Percentiles rank a stretch among this genome's conserved stretches.
Conservation (phyloP, 1,140 invertebrate species). For the Calephelis virginiensis region DNA sequence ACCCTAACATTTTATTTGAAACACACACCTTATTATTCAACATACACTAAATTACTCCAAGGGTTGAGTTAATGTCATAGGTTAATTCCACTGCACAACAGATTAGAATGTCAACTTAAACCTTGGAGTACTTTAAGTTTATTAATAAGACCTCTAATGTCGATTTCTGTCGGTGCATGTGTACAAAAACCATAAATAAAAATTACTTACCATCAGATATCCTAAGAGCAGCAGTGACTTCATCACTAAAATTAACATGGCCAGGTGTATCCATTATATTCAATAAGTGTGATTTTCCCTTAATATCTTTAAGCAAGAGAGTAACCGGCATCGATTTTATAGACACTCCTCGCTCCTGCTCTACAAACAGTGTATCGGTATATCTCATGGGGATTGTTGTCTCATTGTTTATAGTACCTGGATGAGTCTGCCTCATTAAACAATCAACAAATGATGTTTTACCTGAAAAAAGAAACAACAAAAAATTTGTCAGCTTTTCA, state of each 20-base stretch:
- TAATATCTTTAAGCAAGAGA: conserved; percentile 94
- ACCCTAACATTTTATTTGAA: no score
- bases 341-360: conserved; percentile 98
- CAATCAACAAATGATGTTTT: conserved; percentile 99
- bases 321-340: conserved; percentile 98
- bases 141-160: no score
- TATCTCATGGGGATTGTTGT: conserved; percentile 86
- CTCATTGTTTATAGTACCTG: conserved; percentile 85
- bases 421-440: conserved; percentile 97
- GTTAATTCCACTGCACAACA: no score
- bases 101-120: no score
- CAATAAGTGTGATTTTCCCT: conserved; percentile 95
- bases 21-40: no score
- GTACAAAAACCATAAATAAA: conserved; percentile 9
- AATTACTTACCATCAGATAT: conserved; percentile 90
- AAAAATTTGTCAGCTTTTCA: conserved; percentile 5
- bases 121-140: no score
- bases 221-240: conserved; percentile 97
- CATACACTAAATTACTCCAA: no score
- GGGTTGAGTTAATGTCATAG: no score
- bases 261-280: conserved; percentile 99
- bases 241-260: conserved; percentile 99
- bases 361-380: conserved; percentile 98
- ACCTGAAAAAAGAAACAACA: conserved; percentile 46
- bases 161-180: background rate